Evolutionary conservation across 2,797 vertebrate species (phyloP), one percentile per base, ranked within the genome.

Genomic region (Sebastes nivosus): DNA sequence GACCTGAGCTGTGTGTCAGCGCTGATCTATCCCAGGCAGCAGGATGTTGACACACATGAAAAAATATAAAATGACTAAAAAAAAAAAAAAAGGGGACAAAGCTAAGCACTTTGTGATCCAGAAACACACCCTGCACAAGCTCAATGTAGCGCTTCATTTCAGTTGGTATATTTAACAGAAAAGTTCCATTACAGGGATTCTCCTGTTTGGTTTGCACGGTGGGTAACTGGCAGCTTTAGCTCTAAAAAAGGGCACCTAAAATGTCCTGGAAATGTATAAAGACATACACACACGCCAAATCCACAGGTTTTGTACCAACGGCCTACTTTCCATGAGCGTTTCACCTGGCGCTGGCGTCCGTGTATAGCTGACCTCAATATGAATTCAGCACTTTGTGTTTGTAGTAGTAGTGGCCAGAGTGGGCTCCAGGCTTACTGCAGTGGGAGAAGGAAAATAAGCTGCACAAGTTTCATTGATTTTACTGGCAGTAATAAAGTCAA

Each of bases 1-100:
- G 85, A 78, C 85, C 81, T 64, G 57, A 79, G 78, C 74, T 79
- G 54, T 63, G 85, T 84, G 74, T 88, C 81, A 74, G 29, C 46
- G 63, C 66, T 90, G 84, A 93, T 91, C 86, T 80, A 64, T 92
- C 88, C 72, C 89, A 89, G 72, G 76, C 84, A 83, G 65, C 80
- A 84, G 84, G 81, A 91, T 87, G 87, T 90, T 87, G 90, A 92
- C 90, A 73, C 25, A 36, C 32, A 52, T 52, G 27, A 88, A 84
- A 86, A 76, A 67, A 30, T 27, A 24, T 52, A 20, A 65, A 58
- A 12, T 20, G 22, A 67, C 25, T 2, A 32, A 58, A 50, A 63
- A 72, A 60, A 61, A 63, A 63, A 67, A 67, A 20, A 4, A 27
- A 34, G 13, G 16, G 7, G 22, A 72, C 73, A 59, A 58, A 72